These are phyloP conservation scores for Meloidogyne floridensis DNA, from an alignment of 1,140 invertebrate species.

Conservation along the genomic window DNA sequence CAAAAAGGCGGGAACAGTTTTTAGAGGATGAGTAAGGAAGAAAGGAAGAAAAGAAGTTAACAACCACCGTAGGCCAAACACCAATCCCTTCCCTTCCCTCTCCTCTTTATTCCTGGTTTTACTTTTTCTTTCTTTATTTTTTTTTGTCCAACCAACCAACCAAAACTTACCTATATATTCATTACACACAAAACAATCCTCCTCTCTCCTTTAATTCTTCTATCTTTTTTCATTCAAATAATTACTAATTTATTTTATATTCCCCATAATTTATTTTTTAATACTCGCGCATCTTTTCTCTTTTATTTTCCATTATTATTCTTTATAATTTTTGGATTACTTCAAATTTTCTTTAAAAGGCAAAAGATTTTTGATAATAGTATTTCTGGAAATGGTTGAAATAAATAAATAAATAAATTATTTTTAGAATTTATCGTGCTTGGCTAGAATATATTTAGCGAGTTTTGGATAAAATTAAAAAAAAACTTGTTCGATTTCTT, in stretches of 20 bases:
- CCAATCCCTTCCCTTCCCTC: neutral
- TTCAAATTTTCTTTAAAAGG: too few species aligned
- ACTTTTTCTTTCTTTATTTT: neutral
- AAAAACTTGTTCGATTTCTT: too few species aligned
- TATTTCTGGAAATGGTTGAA: too few species aligned
- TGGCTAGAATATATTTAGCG: too few species aligned
- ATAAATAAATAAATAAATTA: too few species aligned
- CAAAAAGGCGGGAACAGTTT: neutral
- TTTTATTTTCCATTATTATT: neutral
- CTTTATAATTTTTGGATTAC: too few species aligned
- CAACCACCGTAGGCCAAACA: neutral
- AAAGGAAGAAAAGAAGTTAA: neutral
- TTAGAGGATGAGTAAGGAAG: neutral
- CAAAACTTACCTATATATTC: neutral
- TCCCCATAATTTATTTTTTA: neutral
- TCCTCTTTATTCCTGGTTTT: neutral
- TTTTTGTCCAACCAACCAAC: neutral
- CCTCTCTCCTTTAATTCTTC: neutral
- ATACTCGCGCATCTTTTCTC: neutral
- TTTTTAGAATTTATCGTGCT: too few species aligned
- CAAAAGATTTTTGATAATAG: too few species aligned
- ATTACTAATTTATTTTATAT: neutral
- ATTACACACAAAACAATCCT: neutral
- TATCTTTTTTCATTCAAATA: neutral
- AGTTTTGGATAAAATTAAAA: too few species aligned